Base-by-base conservation (phyloP, 1,140 invertebrate genomes). In the Hyphantria cunea region DNA sequence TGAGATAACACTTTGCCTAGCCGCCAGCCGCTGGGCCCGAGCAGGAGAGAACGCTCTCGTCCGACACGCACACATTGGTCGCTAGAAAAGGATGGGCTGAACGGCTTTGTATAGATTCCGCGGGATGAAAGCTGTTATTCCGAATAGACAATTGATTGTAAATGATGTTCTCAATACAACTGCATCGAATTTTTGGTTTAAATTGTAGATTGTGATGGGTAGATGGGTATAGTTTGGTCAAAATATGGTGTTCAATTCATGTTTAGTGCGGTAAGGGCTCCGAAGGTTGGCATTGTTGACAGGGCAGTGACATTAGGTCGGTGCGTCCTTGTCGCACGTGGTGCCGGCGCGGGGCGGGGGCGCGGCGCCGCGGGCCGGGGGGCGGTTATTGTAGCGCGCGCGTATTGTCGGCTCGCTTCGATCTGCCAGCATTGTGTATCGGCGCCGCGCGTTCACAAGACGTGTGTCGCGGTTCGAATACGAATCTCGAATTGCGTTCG, bases 291-390 rank as follows among this genome's bases (percentile, higher is more conserved):
- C 78, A 88, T 90, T 90, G 87, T 88, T 86, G 70, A 74, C 78
- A 88, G 87, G 87, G 84, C 85, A 88, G 84, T 88, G 87, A 88
- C 87, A 88, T 87, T 82, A 79, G 79, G 70, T 86, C 78, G 80
- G 82, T 85, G 85, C 87, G 85, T 90, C 87, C 85, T 82, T 89
- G 86, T 89, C 86, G 78, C 83, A 76, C 83, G 76, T 72, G 79
- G 50, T 50, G 64, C 59, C 79, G 75, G 69, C 76, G 53, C 42
- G 56, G 58, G 65, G 84, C 81, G 69, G 84, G 74, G 78, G 84
- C 77, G 82, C 76, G 84, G 76, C 65, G 74, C n/a, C 45, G 71
- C 70, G 76, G 75, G 84, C 79, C 70, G 84, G 74, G 78, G 84
- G 78, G 80, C 77, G 84, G 72, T 78, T 78, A 87, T 89, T 89